Conservation (phyloP, 2,797 vertebrate genomes). For the Paguma larvata region DNA sequence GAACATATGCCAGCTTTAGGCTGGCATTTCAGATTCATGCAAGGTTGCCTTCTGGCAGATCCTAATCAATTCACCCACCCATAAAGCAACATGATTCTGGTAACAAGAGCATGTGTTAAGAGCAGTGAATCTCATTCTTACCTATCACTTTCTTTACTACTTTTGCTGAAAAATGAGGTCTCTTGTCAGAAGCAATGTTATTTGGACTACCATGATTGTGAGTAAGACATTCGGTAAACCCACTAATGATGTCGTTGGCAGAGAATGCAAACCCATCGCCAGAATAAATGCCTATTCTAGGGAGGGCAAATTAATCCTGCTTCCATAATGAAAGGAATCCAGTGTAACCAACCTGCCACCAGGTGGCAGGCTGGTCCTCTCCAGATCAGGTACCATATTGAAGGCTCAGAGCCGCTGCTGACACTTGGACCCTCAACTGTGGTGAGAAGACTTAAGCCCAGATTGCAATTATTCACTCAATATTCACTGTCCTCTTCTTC, state of each 20-base stretch:
- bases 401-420: neutral
- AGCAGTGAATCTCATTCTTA: neutral
- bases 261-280: neutral
- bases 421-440: neutral
- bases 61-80: neutral
- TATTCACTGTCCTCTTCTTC: neutral
- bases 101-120: neutral
- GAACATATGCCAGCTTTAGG: neutral
- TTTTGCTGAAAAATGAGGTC: neutral
- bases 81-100: neutral
- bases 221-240: neutral
- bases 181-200: neutral
- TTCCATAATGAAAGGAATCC: neutral
- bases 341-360: neutral
- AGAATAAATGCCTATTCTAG: neutral
- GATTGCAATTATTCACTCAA: neutral
- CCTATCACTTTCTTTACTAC: neutral
- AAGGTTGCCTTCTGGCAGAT: neutral
- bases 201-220: neutral
- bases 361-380: slow-evolving; percentile 66
- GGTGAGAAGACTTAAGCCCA: neutral
- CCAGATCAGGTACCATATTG: neutral
- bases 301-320: neutral
- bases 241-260: neutral
- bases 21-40: neutral